Base-by-base conservation (phyloP, 2,888 invertebrate genomes). In the Xanthorhoe designata region DNA sequence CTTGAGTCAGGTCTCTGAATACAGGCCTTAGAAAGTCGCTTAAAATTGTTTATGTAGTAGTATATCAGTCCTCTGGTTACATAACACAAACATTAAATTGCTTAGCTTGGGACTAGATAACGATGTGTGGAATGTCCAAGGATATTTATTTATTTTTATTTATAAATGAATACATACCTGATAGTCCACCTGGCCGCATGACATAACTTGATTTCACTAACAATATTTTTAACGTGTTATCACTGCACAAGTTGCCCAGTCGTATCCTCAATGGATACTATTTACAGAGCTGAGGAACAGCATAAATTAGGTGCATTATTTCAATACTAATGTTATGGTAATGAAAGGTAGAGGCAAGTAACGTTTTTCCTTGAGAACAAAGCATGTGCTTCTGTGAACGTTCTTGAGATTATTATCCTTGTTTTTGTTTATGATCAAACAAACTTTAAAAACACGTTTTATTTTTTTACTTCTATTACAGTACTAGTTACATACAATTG, bases 261-360 rank as follows among this genome's bases (percentile, higher is more conserved):
- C 18, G 57, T 62, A 64, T 63, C 61, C 57, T 61, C 57, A 58
- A 32, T 54, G 65, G 64, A 70, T 74, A 71, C 69, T 70, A 63
- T 53, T 65, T 70, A 71, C 74, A 72, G 73, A 64, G 74, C 71
- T 66, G 71, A 76, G 72, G 74, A 78, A 75, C 78, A 66, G 75
- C 77, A 82, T 82, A 80, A 82, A 81, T 85, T 83, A 80, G 80
- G 79, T 79, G 74, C 75, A 83, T 83, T 82, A 83, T 79, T 79
- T 80, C 76, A 72, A 67, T 72, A 71, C 71, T 69, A 79, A 72
- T 79, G 77, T 81, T 81, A 84, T 86, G 87, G 74, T 84, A 88
- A 87, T 88, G 71, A 73, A 72, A 68, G 73, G 75, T 75, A 68
- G 75, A 80, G 76, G 79, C 79, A 79, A 38, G 13, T 68, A 67